phyloP scores from a whole-genome alignment of 2,113 vertebrate genomes.

The Rutilus rutilus region DNA sequence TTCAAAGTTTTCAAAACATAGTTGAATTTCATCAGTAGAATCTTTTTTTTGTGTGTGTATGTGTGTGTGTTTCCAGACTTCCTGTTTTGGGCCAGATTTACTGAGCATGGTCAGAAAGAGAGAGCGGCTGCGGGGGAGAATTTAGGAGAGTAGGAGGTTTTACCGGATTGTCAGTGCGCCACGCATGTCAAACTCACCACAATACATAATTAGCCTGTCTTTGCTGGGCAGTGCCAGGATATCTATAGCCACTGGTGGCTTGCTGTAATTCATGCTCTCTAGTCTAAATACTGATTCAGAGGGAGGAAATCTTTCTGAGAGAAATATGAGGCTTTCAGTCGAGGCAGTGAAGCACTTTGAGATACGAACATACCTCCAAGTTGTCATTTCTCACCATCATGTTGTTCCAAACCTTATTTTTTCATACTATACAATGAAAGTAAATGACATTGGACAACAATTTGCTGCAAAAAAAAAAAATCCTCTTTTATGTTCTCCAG shows the following conservation, averaged over 20 bases:
- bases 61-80: constrained; percentile 1
- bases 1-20: not conserved
- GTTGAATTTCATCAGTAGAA: not conserved
- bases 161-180: constrained; percentile 15
- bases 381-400: no score
- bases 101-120: constrained; percentile 47
- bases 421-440: not conserved
- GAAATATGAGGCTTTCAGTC: constrained; percentile 22
- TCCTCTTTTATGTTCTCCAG: not conserved
- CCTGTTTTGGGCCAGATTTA: not conserved
- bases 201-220: constrained; percentile 51
- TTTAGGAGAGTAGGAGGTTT: constrained; percentile 31
- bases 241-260: constrained; percentile 52
- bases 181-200: constrained; percentile 39
- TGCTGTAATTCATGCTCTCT: constrained; percentile 42
- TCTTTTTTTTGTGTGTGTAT: no score
- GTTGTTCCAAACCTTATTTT: not conserved
- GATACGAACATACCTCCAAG: not conserved
- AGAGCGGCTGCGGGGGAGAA: not conserved
- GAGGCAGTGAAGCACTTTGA: constrained; percentile 11
- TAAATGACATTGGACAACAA: not conserved
- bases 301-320: constrained; percentile 24
- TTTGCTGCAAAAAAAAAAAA: not conserved
- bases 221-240: constrained; percentile 44
- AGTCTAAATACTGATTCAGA: constrained; percentile 23